These are phyloP conservation scores for Pammene fasciana DNA, from an alignment of 2,888 invertebrate species.

Conservation along the genomic window DNA sequence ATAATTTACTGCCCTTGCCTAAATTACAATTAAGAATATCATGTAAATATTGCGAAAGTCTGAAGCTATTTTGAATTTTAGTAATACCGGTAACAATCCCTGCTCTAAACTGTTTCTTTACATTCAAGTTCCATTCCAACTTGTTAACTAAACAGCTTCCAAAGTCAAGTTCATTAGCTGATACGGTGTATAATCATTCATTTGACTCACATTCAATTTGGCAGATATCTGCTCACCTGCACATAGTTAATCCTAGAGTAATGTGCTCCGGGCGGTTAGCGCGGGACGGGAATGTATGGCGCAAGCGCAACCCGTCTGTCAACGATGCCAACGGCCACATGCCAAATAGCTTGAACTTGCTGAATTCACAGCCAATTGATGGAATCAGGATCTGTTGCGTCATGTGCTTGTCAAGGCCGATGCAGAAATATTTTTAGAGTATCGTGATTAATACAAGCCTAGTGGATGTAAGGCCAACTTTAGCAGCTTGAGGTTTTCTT, in stretches of 20 bases:
- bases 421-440: not conserved
- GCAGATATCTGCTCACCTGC: constrained; percentile 54
- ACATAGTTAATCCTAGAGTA: constrained; percentile 58
- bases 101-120: too few species aligned
- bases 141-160: too few species aligned
- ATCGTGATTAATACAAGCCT: not conserved
- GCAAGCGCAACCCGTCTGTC: constrained; percentile 58
- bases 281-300: constrained; percentile 50
- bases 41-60: too few species aligned
- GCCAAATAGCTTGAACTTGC: constrained; percentile 59
- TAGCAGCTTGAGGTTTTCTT: too few species aligned
- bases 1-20: too few species aligned
- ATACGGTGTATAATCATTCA: not conserved
- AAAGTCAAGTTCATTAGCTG: too few species aligned
- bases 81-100: too few species aligned
- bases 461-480: too few species aligned
- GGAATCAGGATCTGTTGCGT: constrained; percentile 16
- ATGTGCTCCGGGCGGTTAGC: constrained; percentile 50
- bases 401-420: constrained; percentile 6
- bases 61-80: too few species aligned
- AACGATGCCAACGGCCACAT: constrained; percentile 61
- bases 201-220: constrained; percentile 45
- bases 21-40: too few species aligned
- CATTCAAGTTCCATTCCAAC: too few species aligned
- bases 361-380: constrained; percentile 35